These are phyloP conservation scores for Lucifuga dentata DNA, from an alignment of 2,113 vertebrate genomes.

Conservation along the genomic window DNA sequence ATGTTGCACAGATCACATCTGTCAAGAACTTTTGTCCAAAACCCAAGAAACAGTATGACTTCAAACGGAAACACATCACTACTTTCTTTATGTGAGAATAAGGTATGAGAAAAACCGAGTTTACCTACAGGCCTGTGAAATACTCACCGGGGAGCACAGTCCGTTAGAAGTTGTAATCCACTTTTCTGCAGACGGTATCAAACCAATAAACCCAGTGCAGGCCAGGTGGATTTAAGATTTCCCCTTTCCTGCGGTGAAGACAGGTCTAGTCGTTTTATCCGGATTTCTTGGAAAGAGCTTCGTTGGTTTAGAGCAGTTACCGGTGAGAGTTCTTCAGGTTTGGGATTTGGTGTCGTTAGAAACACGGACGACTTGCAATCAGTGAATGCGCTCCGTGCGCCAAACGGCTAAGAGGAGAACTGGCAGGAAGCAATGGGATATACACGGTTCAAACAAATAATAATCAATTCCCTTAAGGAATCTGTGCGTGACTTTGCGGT, in stretches of 20 bases:
- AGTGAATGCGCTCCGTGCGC: constrained; percentile 61
- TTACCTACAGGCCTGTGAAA: constrained; percentile 2
- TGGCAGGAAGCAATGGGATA: constrained; percentile 36
- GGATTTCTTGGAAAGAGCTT: constrained; percentile 38
- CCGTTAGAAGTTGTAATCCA: constrained; percentile 72
- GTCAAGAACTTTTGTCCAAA: constrained; percentile 48
- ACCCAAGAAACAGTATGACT: constrained; percentile 22
- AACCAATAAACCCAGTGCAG: constrained; percentile 75
- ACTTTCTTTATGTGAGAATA: constrained; percentile 10
- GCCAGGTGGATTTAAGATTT: constrained; percentile 56
- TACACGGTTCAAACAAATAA: constrained; percentile 83
- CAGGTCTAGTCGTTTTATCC: constrained; percentile 44
- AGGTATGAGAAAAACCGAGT: background rate
- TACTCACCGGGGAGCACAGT: constrained; percentile 75
- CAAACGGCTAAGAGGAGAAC: constrained; percentile 36
- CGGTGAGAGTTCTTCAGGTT: constrained; percentile 46
- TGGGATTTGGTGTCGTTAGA: constrained; percentile 48
- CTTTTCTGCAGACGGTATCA: constrained; percentile 66
- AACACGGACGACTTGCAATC: constrained; percentile 35
- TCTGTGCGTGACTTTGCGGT: constrained; percentile 86
- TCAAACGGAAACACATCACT: constrained; percentile 15
- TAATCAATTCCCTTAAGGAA: constrained; percentile 77
- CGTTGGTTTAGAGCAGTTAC: constrained; percentile 35
- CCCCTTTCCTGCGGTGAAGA: constrained; percentile 40
- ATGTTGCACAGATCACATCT: constrained; percentile 62